Evolutionary conservation across 2,113 vertebrate species (phyloP).

Genomic region (Pica pica): DNA sequence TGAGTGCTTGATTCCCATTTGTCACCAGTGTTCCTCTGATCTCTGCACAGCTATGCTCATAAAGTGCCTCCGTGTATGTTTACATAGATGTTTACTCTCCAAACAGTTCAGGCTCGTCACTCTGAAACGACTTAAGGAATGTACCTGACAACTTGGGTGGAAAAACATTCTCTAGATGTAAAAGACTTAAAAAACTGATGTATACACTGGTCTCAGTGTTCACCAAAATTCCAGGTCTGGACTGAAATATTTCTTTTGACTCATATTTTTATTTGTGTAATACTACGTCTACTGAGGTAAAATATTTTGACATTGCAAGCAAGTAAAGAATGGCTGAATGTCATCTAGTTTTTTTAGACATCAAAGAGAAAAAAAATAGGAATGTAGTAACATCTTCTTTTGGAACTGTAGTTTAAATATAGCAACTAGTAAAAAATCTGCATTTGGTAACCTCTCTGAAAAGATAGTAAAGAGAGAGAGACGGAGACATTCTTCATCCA

Average conservation of each 20-base stretch:
- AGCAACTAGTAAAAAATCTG: background rate
- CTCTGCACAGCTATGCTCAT: background rate
- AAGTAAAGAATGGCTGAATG: background rate
- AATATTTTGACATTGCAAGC: background rate
- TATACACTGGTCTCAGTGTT: background rate
- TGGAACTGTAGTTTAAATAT: background rate
- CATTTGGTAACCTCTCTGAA: background rate
- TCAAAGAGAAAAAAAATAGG: background rate
- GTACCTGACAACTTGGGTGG: background rate
- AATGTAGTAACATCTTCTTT: background rate
- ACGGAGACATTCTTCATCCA: background rate
- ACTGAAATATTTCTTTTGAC: background rate
- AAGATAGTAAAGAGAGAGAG: background rate
- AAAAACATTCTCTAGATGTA: background rate
- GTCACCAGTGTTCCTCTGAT: background rate
- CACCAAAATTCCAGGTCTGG: background rate
- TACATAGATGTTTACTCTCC: constrained; percentile 47
- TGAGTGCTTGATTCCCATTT: background rate
- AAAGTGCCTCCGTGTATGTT: background rate
- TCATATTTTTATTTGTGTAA: background rate
- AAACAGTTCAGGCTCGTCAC: constrained; percentile 1
- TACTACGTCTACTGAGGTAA: background rate
- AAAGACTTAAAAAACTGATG: background rate
- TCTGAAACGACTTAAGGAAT: constrained; percentile 26
- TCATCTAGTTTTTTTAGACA: background rate